Evolutionary conservation across 2,113 vertebrate genomes (phyloP).

Genomic region (Heptranchias perlo): DNA sequence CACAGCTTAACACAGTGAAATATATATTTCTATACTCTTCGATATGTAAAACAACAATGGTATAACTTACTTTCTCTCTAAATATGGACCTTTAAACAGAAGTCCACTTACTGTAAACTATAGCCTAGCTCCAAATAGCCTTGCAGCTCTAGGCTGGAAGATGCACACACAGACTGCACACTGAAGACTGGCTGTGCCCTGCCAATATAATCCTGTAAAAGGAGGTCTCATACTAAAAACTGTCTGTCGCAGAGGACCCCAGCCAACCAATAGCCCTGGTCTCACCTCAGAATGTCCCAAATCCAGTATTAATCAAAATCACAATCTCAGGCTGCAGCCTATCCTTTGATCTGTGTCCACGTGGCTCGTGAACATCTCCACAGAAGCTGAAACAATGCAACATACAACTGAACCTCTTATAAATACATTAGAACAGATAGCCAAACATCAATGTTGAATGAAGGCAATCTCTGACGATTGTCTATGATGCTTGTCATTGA

Average conservation of each 20-base stretch:
- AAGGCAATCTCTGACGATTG: background rate
- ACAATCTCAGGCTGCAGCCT: background rate
- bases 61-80: background rate
- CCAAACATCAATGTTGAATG: background rate
- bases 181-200: background rate
- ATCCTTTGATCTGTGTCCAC: background rate
- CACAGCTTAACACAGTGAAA: background rate
- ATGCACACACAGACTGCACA: background rate
- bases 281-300: background rate
- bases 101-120: background rate
- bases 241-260: background rate
- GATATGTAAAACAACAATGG: background rate
- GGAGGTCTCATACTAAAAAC: background rate
- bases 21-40: background rate
- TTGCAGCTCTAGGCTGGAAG: background rate
- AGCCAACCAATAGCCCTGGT: background rate
- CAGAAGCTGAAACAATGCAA: background rate
- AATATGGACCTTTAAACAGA: background rate
- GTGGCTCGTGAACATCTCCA: background rate
- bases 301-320: background rate
- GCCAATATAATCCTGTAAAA: background rate
- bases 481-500: background rate
- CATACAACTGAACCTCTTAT: background rate
- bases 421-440: background rate
- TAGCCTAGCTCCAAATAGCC: background rate